A percentile compares a stretch with the other conserved stretches of the same genome.
Evolutionary conservation across 2,113 vertebrate species (phyloP).

Genomic region (Falcunculus frontatus): DNA sequence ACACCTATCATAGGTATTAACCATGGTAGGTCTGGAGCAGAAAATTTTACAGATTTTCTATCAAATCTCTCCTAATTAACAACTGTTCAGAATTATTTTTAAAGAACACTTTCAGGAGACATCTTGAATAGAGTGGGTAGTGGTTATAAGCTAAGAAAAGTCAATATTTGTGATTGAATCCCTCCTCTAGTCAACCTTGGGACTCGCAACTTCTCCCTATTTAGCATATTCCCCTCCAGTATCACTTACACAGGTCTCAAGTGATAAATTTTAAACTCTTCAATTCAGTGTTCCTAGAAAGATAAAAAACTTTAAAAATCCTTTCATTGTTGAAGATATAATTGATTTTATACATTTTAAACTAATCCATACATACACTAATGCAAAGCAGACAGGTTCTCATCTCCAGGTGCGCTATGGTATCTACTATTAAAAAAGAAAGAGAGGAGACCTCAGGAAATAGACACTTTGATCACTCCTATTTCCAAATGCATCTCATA

Average conservation of each 20-base stretch:
- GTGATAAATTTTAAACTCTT: background rate
- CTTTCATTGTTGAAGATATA: slow-evolving; percentile 35
- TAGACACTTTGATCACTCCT: background rate
- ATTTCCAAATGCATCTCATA: background rate
- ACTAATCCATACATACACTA: background rate
- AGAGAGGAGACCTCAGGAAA: background rate
- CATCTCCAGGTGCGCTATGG: background rate
- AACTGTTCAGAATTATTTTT: background rate
- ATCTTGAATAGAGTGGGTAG: background rate
- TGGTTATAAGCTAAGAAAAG: background rate
- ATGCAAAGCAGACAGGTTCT: background rate
- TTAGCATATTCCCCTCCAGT: background rate
- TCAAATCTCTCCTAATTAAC: background rate
- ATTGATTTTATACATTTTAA: slow-evolving; percentile 26
- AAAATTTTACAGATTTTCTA: background rate
- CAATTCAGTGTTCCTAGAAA: background rate
- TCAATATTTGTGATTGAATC: background rate
- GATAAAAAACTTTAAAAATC: background rate
- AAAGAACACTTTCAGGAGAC: background rate
- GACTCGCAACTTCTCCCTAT: background rate
- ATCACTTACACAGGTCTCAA: background rate
- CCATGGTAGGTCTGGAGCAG: background rate
- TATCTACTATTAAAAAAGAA: background rate
- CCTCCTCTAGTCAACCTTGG: background rate
- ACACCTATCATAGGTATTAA: background rate